A percentile compares a stretch with the other conserved stretches of the same genome.
phyloP scores from a whole-genome alignment of 2,113 vertebrate species.

The Lophius piscatorius region DNA sequence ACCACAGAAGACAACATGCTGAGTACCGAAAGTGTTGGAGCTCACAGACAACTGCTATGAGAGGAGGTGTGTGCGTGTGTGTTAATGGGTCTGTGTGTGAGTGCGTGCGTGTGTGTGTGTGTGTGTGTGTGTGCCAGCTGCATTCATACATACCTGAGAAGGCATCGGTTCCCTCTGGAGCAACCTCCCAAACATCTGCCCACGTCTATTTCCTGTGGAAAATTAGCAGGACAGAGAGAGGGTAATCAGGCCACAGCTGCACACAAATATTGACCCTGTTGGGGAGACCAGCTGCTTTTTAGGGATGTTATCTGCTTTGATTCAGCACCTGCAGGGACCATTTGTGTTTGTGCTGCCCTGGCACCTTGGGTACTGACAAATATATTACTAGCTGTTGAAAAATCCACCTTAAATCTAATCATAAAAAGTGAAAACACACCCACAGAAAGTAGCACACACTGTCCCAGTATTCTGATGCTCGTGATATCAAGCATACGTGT shows the following conservation, averaged over 20 bases:
- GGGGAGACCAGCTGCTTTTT: conserved; percentile 44
- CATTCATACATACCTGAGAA: conserved; percentile 82
- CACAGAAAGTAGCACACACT: no score
- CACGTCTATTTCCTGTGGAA: conserved; percentile 87
- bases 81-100: background rate
- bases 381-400: conserved; percentile 38
- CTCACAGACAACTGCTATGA: conserved; percentile 58
- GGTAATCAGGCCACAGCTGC: conserved; percentile 70
- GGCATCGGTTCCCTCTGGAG: conserved; percentile 82
- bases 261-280: conserved; percentile 73
- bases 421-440: no score
- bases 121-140: conserved; percentile 66
- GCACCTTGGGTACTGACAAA: conserved; percentile 46
- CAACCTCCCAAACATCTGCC: conserved; percentile 87
- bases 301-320: conserved; percentile 70
- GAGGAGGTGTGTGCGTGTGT: conserved; percentile 14
- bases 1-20: conserved; percentile 14
- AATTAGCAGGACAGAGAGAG: conserved; percentile 88
- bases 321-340: conserved; percentile 73
- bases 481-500: no score
- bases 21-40: conserved; percentile 51
- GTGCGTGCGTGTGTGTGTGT: conserved; percentile 8
- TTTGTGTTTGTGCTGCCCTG: conserved; percentile 67
- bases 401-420: no score
- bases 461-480: no score